phyloP scores from a whole-genome alignment of 2,888 invertebrate species.

The Nowickia ferox region DNA sequence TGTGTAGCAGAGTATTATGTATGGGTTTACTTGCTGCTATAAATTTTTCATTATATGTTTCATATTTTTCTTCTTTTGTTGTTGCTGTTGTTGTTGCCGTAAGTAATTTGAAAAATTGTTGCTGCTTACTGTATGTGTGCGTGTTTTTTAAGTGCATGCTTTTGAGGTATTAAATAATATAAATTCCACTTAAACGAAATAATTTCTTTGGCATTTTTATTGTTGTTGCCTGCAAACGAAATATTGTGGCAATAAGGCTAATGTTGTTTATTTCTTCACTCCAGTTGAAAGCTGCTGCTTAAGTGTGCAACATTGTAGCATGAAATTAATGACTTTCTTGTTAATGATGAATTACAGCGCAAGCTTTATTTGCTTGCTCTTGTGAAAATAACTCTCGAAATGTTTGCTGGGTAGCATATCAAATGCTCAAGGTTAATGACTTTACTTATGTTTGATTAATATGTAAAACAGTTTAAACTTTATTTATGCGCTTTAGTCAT shows the following conservation, averaged over 20 bases:
- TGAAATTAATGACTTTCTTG: slow-evolving; percentile 26
- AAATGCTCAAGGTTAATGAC: neutral
- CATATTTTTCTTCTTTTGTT: slow-evolving; percentile 17
- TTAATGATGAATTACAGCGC: slow-evolving; percentile 6
- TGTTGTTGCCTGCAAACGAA: slow-evolving; percentile 18
- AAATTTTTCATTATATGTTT: slow-evolving; percentile 59
- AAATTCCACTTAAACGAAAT: slow-evolving; percentile 70
- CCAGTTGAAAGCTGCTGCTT: slow-evolving; percentile 50
- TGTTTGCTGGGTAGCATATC: neutral
- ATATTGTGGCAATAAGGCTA: slow-evolving; percentile 35
- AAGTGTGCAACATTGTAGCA: slow-evolving; percentile 56
- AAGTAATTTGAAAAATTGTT: slow-evolving; percentile 51
- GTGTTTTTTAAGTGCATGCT: slow-evolving; percentile 65
- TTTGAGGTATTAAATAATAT: slow-evolving; percentile 70
- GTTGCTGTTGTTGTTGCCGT: slow-evolving; percentile 8
- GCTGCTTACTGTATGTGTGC: slow-evolving; percentile 6
- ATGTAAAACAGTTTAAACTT: neutral
- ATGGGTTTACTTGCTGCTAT: slow-evolving; percentile 28
- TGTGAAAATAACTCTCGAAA: neutral
- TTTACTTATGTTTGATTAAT: neutral
- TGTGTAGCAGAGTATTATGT: slow-evolving; percentile 11
- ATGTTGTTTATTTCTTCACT: slow-evolving; percentile 18
- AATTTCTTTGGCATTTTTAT: slow-evolving; percentile 47
- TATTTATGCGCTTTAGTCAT: neutral
- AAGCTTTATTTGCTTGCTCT: neutral